A percentile compares a stretch with the other conserved stretches of the same genome.
Conservation (phyloP, 2,888 invertebrate species). For the Nephrotoma appendiculata region DNA sequence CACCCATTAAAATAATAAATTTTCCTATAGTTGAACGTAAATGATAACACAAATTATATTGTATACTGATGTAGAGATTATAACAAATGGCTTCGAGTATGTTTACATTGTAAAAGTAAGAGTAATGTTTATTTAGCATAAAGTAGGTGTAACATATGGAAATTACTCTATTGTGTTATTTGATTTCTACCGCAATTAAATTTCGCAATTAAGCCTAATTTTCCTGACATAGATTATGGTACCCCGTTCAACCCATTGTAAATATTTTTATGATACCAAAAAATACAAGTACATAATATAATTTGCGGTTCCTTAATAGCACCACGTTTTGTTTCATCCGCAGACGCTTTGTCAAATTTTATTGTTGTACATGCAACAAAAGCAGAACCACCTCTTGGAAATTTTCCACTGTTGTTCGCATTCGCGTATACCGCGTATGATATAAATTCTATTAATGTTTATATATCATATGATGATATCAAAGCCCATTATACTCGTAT, state of each 20-base stretch:
- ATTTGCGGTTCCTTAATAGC: background rate
- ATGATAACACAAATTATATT: background rate
- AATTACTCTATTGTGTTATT: background rate
- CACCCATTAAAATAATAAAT: background rate
- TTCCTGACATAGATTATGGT: background rate
- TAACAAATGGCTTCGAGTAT: background rate
- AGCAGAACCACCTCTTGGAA: background rate
- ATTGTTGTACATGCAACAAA: background rate
- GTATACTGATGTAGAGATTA: background rate
- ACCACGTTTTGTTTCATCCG: background rate
- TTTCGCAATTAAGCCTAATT: background rate
- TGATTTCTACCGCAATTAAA: background rate
- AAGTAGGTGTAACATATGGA: background rate
- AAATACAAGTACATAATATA: background rate
- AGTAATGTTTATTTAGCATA: background rate
- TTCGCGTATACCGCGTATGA: background rate
- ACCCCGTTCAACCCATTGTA: background rate
- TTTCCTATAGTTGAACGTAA: background rate
- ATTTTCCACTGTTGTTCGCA: background rate
- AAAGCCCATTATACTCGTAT: background rate
- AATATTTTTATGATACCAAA: background rate
- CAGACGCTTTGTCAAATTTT: background rate
- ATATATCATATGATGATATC: background rate
- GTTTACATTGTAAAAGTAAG: no score
- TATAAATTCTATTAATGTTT: background rate